Percentiles rank a stretch among this genome's conserved stretches.
phyloP scores from a whole-genome alignment of 2,888 invertebrate species.

The Brachyopa scutellaris region DNA sequence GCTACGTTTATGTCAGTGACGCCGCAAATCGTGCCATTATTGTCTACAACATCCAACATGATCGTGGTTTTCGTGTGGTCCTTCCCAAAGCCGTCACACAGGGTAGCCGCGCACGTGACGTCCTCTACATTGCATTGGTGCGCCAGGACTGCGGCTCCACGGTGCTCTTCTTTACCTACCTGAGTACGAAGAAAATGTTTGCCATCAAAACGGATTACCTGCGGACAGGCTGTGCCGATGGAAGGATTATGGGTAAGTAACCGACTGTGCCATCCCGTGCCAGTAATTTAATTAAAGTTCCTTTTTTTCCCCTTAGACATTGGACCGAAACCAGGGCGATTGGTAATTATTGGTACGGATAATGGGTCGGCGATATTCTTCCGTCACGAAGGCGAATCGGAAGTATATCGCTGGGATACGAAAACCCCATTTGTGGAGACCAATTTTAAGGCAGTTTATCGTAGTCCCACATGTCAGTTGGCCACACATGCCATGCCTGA shows the following conservation, averaged over 20 bases:
- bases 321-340: slow-evolving; percentile 84
- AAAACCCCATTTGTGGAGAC: slow-evolving; percentile 80
- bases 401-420: slow-evolving; percentile 85
- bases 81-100: slow-evolving; percentile 83
- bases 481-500: slow-evolving; percentile 85
- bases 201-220: slow-evolving; percentile 86
- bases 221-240: slow-evolving; percentile 84
- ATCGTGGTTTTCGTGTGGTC: slow-evolving; percentile 85
- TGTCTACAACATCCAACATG: slow-evolving; percentile 86
- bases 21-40: slow-evolving; percentile 87
- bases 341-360: slow-evolving; percentile 86
- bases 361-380: slow-evolving; percentile 84
- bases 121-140: slow-evolving; percentile 86
- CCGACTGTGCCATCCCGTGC: slow-evolving; percentile 1
- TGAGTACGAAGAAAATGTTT: slow-evolving; percentile 85
- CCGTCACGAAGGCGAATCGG: slow-evolving; percentile 84
- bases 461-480: slow-evolving; percentile 83
- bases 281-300: background rate
- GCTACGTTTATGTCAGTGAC: slow-evolving; percentile 86
- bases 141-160: slow-evolving; percentile 84
- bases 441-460: slow-evolving; percentile 84
- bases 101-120: slow-evolving; percentile 84
- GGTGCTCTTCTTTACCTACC: slow-evolving; percentile 85
- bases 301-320: slow-evolving; percentile 79
- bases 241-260: slow-evolving; percentile 82